Base-by-base conservation (phyloP, 1,140 invertebrate species). In the Nasonia longicornis region DNA sequence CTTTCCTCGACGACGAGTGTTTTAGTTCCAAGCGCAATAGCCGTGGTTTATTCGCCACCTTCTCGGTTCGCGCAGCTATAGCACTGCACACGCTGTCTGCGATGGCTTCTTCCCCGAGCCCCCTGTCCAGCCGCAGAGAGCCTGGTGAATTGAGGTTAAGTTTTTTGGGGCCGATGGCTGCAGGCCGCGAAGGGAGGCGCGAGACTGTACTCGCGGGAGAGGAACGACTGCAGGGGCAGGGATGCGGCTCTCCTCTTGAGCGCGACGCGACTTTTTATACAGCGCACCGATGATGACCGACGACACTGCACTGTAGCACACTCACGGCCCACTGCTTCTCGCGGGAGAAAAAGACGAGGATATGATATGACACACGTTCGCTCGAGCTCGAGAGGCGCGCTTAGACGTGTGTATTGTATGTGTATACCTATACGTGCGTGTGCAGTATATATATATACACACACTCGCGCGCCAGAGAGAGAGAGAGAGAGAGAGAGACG, bases 131-230 rank as follows among this genome's bases (percentile, higher is more conserved):
- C 20, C 26, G 26, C 26, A 26, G 26, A 58, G 45, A 22, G 29
- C 48, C 48, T 29, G 45, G 31, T 6, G 77, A 42, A 72, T 79
- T 79, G 77, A 79, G 77, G 77, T 79, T 79, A 79, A 79, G 67
- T 79, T 70, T 67, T 69, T 64, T 67, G 6, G 20, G 52, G 52
- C 52, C 52, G 52, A 58, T 58, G 52, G 52, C 52, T 58, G 31
- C 31, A 35, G 52, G 3, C 20, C 52, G 14, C 16, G 3, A 16
- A n/a, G 52, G 16, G 45, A 48, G 12, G 14, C 45, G 12, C 2
- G 45, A 48, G 12, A 48, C 3, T 48, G 10, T 48, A 26, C 26
- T 26, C 12, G 45, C 45, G 45, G 12, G 14, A 48, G 45, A 48
- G 73, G 29, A 14, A 35, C 31, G 74, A 66, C 74, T 48, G 64